Base-by-base conservation (phyloP, 1,140 invertebrate genomes). In the Schlechtendalia chinensis region DNA sequence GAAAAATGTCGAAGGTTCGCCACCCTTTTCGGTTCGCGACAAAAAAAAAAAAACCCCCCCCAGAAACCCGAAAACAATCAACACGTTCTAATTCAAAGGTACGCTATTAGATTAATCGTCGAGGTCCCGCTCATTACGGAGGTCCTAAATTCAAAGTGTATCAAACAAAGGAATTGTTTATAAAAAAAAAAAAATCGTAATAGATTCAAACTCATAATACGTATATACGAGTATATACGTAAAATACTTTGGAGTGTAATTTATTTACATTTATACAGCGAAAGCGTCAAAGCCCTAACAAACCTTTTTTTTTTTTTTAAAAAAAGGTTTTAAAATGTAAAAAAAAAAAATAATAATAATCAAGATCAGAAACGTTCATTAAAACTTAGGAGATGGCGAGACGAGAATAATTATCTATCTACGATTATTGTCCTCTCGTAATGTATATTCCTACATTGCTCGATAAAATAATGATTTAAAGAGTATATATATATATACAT, bases 31-130 rank as follows among this genome's bases (percentile, higher is more conserved):
- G 32, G 16, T 27, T 61, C 1, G 3, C 27, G 8, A 61, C 8
- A 32, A 32, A 32, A 63, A 32, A 59, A 63, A 19, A 65, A 32
- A 63, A 63, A 63, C 17, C n/a, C n/a, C n/a, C n/a, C n/a, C n/a
- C n/a, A n/a, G n/a, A n/a, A n/a, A n/a, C n/a, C 27, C 6, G 59
- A 27, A 65, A 65, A 39, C 61, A 65, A 65, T 65, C 29, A 32
- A 65, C 61, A 12, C 39, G 32, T 3, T 39, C 32, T 8, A 8
- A 39, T 39, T n/a, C 16, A 67, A 67, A 22, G 65, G 32, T 67
- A 22, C 12, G 19, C 19, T 67, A 24, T 67, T 67, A 67, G 65
- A 67, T 67, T 45, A 67, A 67, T 67, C 39, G 39, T 22, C 32
- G 32, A 45, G n/a, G n/a, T 45, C n/a, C 39, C 19, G 4, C 19